These are phyloP conservation scores for Maconellicoccus hirsutus DNA, from an alignment of 1,140 invertebrate genomes.

Conservation along the genomic window DNA sequence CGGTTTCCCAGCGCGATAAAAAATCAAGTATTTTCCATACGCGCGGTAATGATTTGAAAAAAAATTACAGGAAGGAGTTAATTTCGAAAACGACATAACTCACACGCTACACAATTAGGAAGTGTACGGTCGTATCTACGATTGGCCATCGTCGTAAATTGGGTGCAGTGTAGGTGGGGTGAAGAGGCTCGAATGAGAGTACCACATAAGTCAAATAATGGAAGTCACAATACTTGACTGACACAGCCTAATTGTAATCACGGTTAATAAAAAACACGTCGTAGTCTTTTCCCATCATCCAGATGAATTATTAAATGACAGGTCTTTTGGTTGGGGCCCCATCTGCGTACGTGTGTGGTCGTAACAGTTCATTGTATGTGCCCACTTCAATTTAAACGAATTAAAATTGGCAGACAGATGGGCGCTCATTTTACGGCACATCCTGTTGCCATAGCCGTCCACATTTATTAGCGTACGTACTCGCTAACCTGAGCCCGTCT, in stretches of 20 bases:
- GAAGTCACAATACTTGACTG: conserved; percentile 11
- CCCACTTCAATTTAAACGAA: conserved; percentile 21
- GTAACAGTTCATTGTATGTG: conserved; percentile 17
- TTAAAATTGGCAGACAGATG: conserved; percentile 21
- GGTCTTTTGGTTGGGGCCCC: not conserved
- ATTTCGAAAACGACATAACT: not conserved
- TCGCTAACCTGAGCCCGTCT: not conserved
- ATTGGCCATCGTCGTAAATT: not conserved
- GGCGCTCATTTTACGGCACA: conserved; percentile 16
- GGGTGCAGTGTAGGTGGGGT: not conserved
- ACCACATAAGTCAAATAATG: conserved; percentile 5
- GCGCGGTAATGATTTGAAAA: not conserved
- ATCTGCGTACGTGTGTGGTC: conserved; percentile 14
- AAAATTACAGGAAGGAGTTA: not conserved
- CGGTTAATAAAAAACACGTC: conserved; percentile 20
- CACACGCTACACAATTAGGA: conserved; percentile 1
- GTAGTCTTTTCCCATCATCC: conserved; percentile 3
- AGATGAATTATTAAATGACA: conserved; percentile 18
- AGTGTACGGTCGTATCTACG: not conserved
- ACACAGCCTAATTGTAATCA: conserved; percentile 16
- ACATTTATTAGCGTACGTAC: conserved; percentile 12
- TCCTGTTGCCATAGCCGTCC: not conserved
- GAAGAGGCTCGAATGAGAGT: not conserved
- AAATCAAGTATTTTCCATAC: not conserved
- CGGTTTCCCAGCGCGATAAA: not conserved